Base-by-base conservation (phyloP, 2,888 invertebrate species). In the Platycheirus rosarum region DNA sequence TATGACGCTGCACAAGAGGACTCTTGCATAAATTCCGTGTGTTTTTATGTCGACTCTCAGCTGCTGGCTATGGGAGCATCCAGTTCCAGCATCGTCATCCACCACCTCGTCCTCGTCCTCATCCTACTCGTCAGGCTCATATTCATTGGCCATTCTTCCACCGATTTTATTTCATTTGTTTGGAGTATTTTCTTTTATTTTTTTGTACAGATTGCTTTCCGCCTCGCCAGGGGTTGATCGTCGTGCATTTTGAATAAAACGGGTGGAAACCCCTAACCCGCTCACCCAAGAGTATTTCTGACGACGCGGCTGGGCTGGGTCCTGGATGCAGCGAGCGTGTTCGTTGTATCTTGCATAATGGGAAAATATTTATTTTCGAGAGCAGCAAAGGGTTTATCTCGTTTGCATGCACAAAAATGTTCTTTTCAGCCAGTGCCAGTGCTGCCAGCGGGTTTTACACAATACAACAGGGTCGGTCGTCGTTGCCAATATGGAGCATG, bases 361-460 rank as follows among this genome's bases (percentile, higher is more conserved):
- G 51, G 2, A 62, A 74, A 78, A 78, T 78, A 73, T 78, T 78
- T 78, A 78, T 78, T 73, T 78, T 66, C 65, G 37, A 53, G 62
- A 68, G 46, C 53, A 74, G 60, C 51, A 68, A 73, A 60, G 51
- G 53, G 73, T 68, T 78, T 78, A 78, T 78, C 78, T 74, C 62
- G 78, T 78, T 74, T 74, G 74, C 74, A 68, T 78, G 66, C 73
- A 78, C 66, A 60, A 66, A 78, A 78, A 74, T 74, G 62, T 53
- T 68, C 53, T 53, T 74, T 77, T 57, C 40, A 53, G 60, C 53
- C 40, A 48, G 57, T 46, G 53, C 62, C 51, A 62, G 57, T 60
- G 66, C 66, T 62, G 60, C 65, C 44, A 66, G 66, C 44, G 29
- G 20, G 20, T 51, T 53, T 51, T 74, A 40, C 66, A 66, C 65